phyloP scores from a whole-genome alignment of 2,113 vertebrate genomes.

The Progne subis region DNA sequence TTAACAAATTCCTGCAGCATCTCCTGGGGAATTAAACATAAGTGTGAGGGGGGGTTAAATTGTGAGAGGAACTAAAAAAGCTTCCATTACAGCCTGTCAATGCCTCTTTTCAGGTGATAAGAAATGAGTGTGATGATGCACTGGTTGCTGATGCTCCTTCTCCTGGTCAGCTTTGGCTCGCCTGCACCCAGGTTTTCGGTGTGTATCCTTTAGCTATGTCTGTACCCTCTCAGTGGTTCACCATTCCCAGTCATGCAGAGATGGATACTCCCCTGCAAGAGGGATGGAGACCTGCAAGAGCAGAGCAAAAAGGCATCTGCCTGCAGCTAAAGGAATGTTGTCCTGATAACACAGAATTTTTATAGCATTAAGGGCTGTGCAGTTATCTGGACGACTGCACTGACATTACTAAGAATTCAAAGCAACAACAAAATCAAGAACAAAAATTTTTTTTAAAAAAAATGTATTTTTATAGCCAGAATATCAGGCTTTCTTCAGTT shows the following conservation, averaged over 20 bases:
- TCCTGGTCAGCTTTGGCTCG: conserved; percentile 57
- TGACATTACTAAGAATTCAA: neutral
- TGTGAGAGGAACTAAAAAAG: neutral
- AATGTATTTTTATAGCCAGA: neutral
- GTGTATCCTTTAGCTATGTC: conserved; percentile 19
- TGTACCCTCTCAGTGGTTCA: neutral
- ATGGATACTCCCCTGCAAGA: neutral
- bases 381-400: neutral
- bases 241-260: neutral
- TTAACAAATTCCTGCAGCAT: neutral
- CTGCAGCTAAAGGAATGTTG: neutral
- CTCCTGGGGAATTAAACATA: neutral
- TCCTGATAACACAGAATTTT: neutral
- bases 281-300: neutral
- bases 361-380: neutral
- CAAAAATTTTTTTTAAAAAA: neutral
- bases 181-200: conserved; percentile 69
- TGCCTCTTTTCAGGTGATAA: conserved; percentile 31
- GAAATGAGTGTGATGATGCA: neutral
- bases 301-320: neutral
- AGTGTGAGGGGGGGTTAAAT: neutral
- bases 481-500: neutral
- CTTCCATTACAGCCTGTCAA: neutral
- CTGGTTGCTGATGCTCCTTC: conserved; percentile 56
- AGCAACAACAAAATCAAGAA: neutral